phyloP scores from a whole-genome alignment of 1,140 invertebrate genomes.

The Vollenhovia emeryi region DNA sequence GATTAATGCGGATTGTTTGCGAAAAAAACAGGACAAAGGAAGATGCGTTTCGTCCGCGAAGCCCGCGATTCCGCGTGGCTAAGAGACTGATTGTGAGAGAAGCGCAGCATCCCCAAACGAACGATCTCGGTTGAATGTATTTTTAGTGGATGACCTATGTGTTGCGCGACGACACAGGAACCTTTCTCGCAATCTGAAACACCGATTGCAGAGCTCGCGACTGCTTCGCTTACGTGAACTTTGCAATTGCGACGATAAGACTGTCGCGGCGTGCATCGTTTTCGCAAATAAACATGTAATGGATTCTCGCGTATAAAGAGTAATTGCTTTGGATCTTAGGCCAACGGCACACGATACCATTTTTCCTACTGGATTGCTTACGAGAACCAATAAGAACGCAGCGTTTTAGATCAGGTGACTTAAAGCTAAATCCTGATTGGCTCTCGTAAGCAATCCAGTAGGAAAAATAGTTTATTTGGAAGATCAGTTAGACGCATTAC shows the following conservation, averaged over 20 bases:
- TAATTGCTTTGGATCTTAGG: neutral
- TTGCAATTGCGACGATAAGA: neutral
- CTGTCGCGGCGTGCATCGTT: neutral
- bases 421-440: too few relatives aligned
- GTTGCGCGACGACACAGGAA: neutral
- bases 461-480: too few relatives aligned
- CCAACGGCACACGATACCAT: too few relatives aligned
- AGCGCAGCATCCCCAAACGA: neutral
- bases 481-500: too few relatives aligned
- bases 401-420: too few relatives aligned
- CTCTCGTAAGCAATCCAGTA: too few relatives aligned
- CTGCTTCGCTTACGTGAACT: neutral
- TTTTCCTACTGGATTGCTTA: too few relatives aligned
- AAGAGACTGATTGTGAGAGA: neutral
- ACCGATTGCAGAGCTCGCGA: neutral
- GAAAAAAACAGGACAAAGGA: neutral
- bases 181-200: conserved; percentile 1
- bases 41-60: neutral
- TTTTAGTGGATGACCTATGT: conserved; percentile 42
- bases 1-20: neutral
- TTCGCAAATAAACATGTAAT: neutral
- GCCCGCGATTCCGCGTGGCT: neutral
- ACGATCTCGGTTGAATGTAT: conserved; percentile 45
- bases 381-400: too few relatives aligned
- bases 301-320: neutral